These are phyloP conservation scores for Ametastegia equiseti DNA, from an alignment of 2,888 invertebrate genomes.

Conservation along the genomic window DNA sequence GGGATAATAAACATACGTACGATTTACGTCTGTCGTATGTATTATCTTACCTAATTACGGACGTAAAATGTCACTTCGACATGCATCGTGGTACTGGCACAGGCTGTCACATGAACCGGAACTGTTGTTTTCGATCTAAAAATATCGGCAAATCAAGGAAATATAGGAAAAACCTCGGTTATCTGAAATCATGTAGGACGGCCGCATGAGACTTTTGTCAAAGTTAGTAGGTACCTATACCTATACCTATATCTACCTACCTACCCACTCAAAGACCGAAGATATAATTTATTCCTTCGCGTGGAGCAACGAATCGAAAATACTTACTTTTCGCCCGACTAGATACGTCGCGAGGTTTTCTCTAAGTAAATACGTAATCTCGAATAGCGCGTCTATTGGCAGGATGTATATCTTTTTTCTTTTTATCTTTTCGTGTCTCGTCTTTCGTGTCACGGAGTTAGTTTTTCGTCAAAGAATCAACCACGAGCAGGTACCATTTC, in stretches of 20 bases:
- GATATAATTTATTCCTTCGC: slow-evolving; percentile 44
- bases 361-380: slow-evolving; percentile 36
- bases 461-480: neutral
- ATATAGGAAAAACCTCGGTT: neutral
- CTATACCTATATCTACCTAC: neutral
- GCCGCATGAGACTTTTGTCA: slow-evolving; percentile 31
- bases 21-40: slow-evolving; percentile 21
- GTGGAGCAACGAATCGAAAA: slow-evolving; percentile 39
- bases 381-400: slow-evolving; percentile 41
- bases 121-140: slow-evolving; percentile 5
- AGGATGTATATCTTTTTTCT: neutral
- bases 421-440: neutral
- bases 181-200: neutral
- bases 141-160: slow-evolving; percentile 17
- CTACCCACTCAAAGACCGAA: slow-evolving; percentile 10
- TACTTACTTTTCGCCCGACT: slow-evolving; percentile 43
- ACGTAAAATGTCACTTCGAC: slow-evolving; percentile 32
- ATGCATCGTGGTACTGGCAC: slow-evolving; percentile 40
- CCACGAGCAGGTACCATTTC: neutral
- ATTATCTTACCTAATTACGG: slow-evolving; percentile 34
- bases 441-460: neutral
- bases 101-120: neutral
- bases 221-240: neutral
- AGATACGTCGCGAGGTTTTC: slow-evolving; percentile 19
- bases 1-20: neutral